Percentiles rank a stretch among this genome's conserved stretches.
Evolutionary conservation across 2,113 vertebrate genomes (phyloP).

Genomic region (Microtus pennsylvanicus): DNA sequence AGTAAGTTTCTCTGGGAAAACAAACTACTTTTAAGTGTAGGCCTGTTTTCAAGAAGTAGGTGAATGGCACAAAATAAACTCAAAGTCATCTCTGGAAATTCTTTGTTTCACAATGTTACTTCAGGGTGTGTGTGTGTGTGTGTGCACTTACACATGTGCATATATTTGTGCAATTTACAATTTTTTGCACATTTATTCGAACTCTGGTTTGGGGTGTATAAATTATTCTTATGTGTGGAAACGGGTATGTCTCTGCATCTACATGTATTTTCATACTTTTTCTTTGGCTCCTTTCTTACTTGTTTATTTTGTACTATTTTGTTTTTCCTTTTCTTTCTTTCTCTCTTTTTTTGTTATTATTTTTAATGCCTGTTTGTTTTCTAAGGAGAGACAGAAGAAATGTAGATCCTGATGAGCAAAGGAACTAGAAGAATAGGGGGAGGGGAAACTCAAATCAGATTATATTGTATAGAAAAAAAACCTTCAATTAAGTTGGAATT

Average conservation of each 20-base stretch:
- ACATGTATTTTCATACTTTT: background rate
- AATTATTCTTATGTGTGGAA: background rate
- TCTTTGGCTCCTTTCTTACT: background rate
- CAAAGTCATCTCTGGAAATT: background rate
- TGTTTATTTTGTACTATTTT: background rate
- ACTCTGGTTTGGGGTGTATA: background rate
- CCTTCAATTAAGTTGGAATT: background rate
- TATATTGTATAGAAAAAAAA: background rate
- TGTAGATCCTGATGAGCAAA: background rate
- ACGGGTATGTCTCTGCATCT: background rate
- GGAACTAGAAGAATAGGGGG: background rate
- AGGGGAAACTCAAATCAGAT: background rate
- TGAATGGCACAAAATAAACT: no score
- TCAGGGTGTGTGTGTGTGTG: no score
- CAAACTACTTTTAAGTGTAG: background rate
- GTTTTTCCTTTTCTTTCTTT: background rate
- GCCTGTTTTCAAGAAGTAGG: background rate
- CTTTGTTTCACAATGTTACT: background rate
- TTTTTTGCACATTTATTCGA: background rate
- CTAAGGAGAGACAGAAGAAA: background rate
- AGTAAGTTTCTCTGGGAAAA: background rate
- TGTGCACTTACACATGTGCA: no score
- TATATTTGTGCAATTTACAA: background rate
- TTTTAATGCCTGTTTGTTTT: background rate
- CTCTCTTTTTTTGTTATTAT: background rate